Evolutionary conservation across 2,113 vertebrate genomes (phyloP).

Genomic region (Cercocebus atys): DNA sequence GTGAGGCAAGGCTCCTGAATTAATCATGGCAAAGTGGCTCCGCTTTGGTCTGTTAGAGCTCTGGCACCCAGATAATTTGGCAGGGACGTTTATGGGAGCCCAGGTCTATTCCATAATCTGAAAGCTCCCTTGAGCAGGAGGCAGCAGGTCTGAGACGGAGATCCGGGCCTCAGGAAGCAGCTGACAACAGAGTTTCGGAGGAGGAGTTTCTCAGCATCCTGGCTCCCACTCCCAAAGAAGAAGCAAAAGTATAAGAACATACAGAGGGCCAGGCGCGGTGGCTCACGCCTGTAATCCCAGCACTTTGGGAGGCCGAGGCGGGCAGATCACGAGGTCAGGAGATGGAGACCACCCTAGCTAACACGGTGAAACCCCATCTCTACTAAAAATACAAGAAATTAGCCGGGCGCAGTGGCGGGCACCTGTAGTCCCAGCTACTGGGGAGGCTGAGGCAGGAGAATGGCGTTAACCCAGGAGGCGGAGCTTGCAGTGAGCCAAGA

Average conservation of each 20-base stretch:
- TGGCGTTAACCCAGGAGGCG: no score
- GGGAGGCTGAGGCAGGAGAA: no score
- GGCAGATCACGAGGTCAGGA: no score
- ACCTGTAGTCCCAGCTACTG: no score
- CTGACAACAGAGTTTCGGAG: not conserved
- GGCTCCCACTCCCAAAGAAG: not conserved
- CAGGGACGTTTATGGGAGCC: not conserved
- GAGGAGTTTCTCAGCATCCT: not conserved
- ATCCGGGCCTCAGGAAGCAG: not conserved
- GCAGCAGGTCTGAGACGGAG: not conserved
- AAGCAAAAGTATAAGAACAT: no score
- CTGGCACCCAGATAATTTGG: not conserved
- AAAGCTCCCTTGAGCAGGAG: not conserved
- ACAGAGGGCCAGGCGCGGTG: rapidly evolving
- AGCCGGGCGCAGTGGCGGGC: rapidly evolving
- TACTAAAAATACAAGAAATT: no score
- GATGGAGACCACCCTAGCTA: no score
- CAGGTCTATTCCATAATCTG: not conserved
- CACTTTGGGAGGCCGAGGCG: no score
- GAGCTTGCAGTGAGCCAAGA: no score
- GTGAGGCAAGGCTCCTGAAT: conserved; percentile 16
- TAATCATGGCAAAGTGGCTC: not conserved
- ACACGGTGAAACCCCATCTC: no score
- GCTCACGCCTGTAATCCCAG: no score
- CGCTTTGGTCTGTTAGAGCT: not conserved